A percentile compares a stretch with the other conserved stretches of the same genome.
Evolutionary conservation across 1,140 invertebrate species (phyloP).

Genomic region (Caligus rogercresseyi): DNA sequence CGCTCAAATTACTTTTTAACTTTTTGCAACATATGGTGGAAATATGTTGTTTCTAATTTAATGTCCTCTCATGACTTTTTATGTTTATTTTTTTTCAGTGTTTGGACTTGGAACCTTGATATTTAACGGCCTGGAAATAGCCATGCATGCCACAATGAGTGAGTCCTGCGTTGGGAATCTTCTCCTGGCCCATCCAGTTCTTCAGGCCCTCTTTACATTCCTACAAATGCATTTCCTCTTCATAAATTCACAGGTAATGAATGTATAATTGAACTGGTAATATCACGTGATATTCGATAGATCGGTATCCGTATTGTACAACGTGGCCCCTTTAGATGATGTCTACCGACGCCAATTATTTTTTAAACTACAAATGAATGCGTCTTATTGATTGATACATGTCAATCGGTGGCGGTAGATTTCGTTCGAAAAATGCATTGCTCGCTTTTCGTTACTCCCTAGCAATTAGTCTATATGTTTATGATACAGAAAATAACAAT

Average conservation of each 20-base stretch:
- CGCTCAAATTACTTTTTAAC: no score
- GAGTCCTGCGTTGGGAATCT: conserved; percentile 36
- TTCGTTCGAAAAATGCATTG: no score
- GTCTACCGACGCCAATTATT: not conserved
- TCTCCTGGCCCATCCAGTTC: conserved; percentile 41
- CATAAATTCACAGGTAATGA: conserved; percentile 45
- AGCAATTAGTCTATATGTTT: no score
- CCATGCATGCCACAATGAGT: conserved; percentile 41
- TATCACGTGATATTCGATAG: conserved; percentile 33
- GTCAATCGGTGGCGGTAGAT: no score
- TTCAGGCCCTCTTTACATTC: conserved; percentile 48
- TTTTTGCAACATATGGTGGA: no score
- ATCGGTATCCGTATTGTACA: conserved; percentile 21
- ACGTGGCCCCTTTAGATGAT: not conserved
- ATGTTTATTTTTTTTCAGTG: conserved; percentile 30
- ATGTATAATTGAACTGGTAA: no score
- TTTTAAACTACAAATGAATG: no score
- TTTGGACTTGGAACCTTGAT: conserved; percentile 47
- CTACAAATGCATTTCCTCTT: conserved; percentile 50
- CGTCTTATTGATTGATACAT: no score
- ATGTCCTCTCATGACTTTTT: not conserved
- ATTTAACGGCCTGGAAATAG: conserved; percentile 44
- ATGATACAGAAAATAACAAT: no score
- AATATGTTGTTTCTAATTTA: no score
- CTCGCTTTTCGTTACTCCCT: no score